Percentiles rank a stretch among this genome's conserved stretches.
phyloP scores from a whole-genome alignment of 2,888 invertebrate species.

The Atherix ibis region DNA sequence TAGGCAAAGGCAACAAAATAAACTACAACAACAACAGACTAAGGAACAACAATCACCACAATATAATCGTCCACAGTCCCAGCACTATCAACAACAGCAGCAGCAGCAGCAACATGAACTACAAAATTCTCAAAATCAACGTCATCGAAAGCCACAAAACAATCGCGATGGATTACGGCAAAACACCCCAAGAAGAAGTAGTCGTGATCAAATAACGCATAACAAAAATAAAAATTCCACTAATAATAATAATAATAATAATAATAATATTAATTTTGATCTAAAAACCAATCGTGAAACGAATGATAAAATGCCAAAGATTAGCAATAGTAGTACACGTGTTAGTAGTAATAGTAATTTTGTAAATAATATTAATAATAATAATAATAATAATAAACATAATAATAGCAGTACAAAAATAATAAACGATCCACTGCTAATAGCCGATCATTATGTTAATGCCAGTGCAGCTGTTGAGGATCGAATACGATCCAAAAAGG shows the following conservation, averaged over 20 bases:
- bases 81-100: slow-evolving; percentile 5
- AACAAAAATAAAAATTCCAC: slow-evolving; percentile 10
- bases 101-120: slow-evolving; percentile 7
- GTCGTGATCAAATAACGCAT: slow-evolving; percentile 2
- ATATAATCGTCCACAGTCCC: too few relatives aligned
- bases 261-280: slow-evolving; percentile 11
- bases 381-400: slow-evolving; percentile 2
- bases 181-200: too few relatives aligned
- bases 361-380: slow-evolving; percentile 9
- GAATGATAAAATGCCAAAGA: slow-evolving; percentile 14
- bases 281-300: too few relatives aligned
- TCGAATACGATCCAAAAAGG: slow-evolving; percentile 14
- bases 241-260: slow-evolving; percentile 13
- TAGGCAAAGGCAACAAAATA: too few relatives aligned
- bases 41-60: too few relatives aligned
- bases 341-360: slow-evolving; percentile 9
- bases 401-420: too few relatives aligned
- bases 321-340: slow-evolving; percentile 10
- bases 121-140: too few relatives aligned
- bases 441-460: slow-evolving; percentile 15
- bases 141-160: too few relatives aligned
- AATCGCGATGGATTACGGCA: too few relatives aligned
- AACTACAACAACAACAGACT: too few relatives aligned
- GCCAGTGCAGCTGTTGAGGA: slow-evolving; percentile 18
- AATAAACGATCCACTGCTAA: neutral